Base-by-base conservation (phyloP, 2,797 vertebrate genomes). In the Molossus molossus region DNA sequence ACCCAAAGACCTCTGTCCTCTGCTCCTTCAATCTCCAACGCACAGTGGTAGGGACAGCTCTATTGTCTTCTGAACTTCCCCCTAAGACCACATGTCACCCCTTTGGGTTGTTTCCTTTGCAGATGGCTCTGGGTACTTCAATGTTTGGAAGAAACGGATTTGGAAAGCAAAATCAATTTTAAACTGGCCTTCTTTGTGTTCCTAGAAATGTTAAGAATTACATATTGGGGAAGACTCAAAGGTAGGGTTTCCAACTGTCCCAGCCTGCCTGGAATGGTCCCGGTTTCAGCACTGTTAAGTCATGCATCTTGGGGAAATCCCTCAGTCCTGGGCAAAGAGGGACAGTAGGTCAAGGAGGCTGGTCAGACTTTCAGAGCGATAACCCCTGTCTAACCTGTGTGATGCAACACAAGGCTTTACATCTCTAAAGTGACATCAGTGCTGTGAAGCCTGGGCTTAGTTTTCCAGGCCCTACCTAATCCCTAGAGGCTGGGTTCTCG, bases 131-230 rank as follows among this genome's bases (percentile, higher is more conserved):
- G 48, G 13, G 25, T 60, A 5, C 58, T 77, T 86, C 83, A 60
- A 20, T n/a, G 37, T 64, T 37, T 62, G 60, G 10, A 8, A 75
- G 17, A 87, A 81, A 77, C 21, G 15, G 62, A 64, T 69, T 82
- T 48, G 21, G 13, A 77, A 90, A 81, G 53, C 55, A 87, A 87
- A 69, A 25, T 60, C 55, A 45, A 80, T 18, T 69, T 88, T 60
- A 90, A 86, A 89, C 27, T 55, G n/a, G 21, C 21, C 67, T 21
- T 29, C 76, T 40, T n/a, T 13, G 3, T 50, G 48, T 93, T 82
- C 25, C 18, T 85, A 94, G 37, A 67, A 94, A 91, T 75, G 29
- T 27, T 25, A 70, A 73, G 23, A 90, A 85, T 23, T 77, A 70
- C 79, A 81, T 15, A 12, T 21, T 45, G 21, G 20, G 21, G 33